These are phyloP conservation scores for Cacoxenus indagator DNA, from an alignment of 2,888 invertebrate genomes.

Conservation along the genomic window DNA sequence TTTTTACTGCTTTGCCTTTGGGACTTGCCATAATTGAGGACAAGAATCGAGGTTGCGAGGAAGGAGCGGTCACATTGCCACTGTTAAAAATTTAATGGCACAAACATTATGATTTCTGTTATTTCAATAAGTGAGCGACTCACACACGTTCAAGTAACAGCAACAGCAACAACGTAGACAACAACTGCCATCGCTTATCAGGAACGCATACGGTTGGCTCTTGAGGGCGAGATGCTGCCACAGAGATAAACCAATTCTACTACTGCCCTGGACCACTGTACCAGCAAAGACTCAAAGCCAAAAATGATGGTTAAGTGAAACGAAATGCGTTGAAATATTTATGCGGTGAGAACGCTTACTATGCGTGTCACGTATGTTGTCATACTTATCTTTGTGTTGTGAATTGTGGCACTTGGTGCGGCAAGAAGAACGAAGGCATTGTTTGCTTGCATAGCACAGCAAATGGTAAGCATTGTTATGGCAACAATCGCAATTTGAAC, in stretches of 20 bases:
- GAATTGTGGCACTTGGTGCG: conserved; percentile 37
- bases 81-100: conserved; percentile 65
- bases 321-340: conserved; percentile 52
- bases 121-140: conserved; percentile 52
- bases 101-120: conserved; percentile 64
- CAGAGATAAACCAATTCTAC: conserved; percentile 48
- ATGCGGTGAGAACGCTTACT: conserved; percentile 54
- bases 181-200: conserved; percentile 44
- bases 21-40: neutral
- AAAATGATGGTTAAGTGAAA: conserved; percentile 29
- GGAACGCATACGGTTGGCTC: conserved; percentile 8
- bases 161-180: conserved; percentile 21
- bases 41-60: neutral
- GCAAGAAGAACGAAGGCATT: neutral
- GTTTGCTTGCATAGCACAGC: conserved; percentile 40
- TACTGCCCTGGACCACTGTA: neutral
- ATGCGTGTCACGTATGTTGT: conserved; percentile 59
- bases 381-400: conserved; percentile 44
- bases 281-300: neutral
- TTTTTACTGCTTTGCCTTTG: neutral
- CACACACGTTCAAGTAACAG: conserved; percentile 20
- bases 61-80: conserved; percentile 32
- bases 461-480: conserved; percentile 66
- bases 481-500: conserved; percentile 64
- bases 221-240: conserved; percentile 45